Base-by-base conservation (phyloP, 1,140 invertebrate species). In the Metopolophium dirhodum region DNA sequence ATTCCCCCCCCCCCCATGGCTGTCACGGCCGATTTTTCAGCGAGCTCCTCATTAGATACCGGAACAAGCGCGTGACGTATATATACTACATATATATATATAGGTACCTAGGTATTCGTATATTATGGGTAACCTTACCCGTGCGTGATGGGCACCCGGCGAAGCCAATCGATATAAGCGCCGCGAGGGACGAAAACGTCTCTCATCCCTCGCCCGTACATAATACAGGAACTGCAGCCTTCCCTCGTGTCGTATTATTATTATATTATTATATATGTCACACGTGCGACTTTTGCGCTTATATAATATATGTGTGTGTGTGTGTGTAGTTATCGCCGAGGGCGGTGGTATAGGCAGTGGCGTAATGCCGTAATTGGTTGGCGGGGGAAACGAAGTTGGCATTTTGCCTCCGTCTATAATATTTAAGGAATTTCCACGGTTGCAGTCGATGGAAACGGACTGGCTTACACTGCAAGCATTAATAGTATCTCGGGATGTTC, bases 161-260 rank as follows among this genome's bases (percentile, higher is more conserved):
- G 61, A n/a, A 77, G n/a, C 61, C 61, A 77, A 77, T 77, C 61
- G 61, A 77, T 77, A 77, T 77, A 77, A 77, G 61, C 61, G n/a
- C 61, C 61, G 61, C 30, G 61, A 77, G 61, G 11, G 30, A 77
- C 61, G n/a, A n/a, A 77, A 77, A n/a, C 30, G n/a, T n/a, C 61
- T n/a, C 61, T 77, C n/a, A n/a, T n/a, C n/a, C 61, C 61, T n/a
- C n/a, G 61, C n/a, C n/a, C 14, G 14, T n/a, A 30, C 18, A 54
- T 23, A 23, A n/a, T 68, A n/a, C 18, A n/a, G 61, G 14, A 77
- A n/a, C 7, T 54, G 61, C 30, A n/a, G 30, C 4, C 4, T n/a
- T n/a, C n/a, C n/a, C 61, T 54, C 51, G 20, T 54, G 11, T n/a
- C 30, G 14, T 77, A n/a, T 77, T 77, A n/a, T 77, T 77, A n/a